phyloP scores from a whole-genome alignment of 2,113 vertebrate species.

The Irena cyanogastra region DNA sequence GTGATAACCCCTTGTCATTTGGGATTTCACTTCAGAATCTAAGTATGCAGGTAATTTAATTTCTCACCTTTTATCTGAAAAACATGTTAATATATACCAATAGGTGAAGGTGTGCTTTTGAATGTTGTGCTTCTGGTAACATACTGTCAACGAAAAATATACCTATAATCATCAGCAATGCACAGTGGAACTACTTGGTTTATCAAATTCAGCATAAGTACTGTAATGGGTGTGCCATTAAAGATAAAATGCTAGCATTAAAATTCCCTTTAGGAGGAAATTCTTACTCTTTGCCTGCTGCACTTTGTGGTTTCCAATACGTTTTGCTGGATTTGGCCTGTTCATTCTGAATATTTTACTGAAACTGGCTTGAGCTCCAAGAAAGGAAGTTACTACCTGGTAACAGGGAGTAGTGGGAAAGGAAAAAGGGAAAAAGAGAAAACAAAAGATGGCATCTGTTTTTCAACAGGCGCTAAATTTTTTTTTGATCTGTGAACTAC shows the following conservation, averaged over 20 bases:
- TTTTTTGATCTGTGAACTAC: neutral
- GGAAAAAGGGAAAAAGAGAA: fast-evolving
- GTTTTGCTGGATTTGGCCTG: neutral
- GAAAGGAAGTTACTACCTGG: neutral
- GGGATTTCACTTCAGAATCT: slow-evolving; percentile 95
- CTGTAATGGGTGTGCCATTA: neutral
- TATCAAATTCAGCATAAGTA: neutral
- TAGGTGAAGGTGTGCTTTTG: neutral
- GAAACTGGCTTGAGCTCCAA: neutral
- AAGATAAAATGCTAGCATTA: neutral
- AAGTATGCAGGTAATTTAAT: slow-evolving; percentile 88
- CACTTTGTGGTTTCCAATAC: neutral
- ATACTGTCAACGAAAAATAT: neutral
- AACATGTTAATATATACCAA: neutral
- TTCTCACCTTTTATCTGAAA: neutral
- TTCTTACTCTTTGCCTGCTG: neutral
- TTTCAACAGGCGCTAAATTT: neutral
- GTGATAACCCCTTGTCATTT: slow-evolving; percentile 86
- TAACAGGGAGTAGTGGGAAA: neutral
- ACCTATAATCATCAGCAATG: neutral
- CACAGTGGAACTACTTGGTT: neutral
- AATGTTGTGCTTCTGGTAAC: neutral
- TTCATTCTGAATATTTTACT: neutral
- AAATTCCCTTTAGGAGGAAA: neutral
- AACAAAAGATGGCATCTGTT: neutral